Percentiles rank a stretch among this genome's conserved stretches.
phyloP scores from a whole-genome alignment of 2,797 vertebrate species.

The Sebastiscus tertius region DNA sequence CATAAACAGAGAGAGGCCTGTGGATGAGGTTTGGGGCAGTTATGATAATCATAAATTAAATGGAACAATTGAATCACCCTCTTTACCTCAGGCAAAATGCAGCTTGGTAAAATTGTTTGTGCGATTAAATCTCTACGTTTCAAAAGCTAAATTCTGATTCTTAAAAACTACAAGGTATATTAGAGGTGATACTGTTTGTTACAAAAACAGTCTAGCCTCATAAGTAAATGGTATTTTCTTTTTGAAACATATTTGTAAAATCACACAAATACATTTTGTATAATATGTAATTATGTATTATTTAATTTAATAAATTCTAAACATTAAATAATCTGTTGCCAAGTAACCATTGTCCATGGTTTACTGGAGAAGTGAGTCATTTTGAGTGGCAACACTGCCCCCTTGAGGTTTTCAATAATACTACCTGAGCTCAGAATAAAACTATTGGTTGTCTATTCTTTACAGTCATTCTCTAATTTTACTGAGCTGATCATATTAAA shows the following conservation, averaged over 20 bases:
- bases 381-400: conserved; percentile 64
- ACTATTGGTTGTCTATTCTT: neutral
- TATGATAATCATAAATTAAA: conserved; percentile 13
- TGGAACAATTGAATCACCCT: conserved; percentile 1
- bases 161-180: neutral
- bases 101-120: neutral
- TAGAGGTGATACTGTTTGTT: neutral
- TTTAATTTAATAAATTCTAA: neutral
- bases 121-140: neutral
- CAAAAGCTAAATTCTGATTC: neutral
- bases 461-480: neutral
- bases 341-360: neutral
- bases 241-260: neutral
- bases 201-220: neutral
- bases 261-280: neutral
- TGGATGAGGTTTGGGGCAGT: neutral
- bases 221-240: neutral
- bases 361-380: neutral
- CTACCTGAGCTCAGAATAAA: neutral
- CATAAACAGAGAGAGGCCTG: conserved; percentile 12
- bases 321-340: conserved; percentile 22
- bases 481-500: neutral
- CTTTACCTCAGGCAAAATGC: neutral
- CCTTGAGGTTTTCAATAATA: conserved; percentile 43
- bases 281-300: neutral